Evolutionary conservation across 2,797 vertebrate species (phyloP), one percentile per base, ranked within the genome.

Genomic region (Erpetoichthys calabaricus): DNA sequence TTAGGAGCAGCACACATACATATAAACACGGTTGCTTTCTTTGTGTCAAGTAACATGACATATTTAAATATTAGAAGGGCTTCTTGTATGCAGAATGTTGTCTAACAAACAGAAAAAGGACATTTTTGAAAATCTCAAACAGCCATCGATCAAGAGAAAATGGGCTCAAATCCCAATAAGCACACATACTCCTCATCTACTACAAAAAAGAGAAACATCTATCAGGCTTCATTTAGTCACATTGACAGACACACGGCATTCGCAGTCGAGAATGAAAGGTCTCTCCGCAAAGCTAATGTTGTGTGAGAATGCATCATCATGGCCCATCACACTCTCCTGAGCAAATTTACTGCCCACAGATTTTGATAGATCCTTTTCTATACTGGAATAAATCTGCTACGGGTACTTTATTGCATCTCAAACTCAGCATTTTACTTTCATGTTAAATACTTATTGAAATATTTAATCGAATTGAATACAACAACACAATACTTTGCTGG

Each of bases 61-160:
- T 25, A 25, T 25, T 25, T 25, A 25, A 25, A 1, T 25, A 25
- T 25, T 25, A 25, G 25, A 25, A 2, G 25, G 25, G 25, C 25
- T 25, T 25, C 25, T 25, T 25, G 25, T 25, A 25, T 25, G 25
- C 25, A 25, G 25, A 25, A 25, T 25, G 25, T 25, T 25, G 25
- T 45, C 7, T 41, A 4, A 4, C 51, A 10, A 52, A 47, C 44
- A 56, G 45, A 57, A 56, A 10, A 7, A 9, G 51, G 10, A n/a
- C 3, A 7, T 45, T 51, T 56, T 57, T 55, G 53, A 56, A 58
- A 60, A 56, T 58, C 41, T 44, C 56, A 42, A 53, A 58, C 45
- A 45, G 6, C 3, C 45, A 56, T 47, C 41, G 44, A 45, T 57
- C 51, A 59, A 63, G 10, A 7, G 25, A 3, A 25, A 41, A 45